These are phyloP conservation scores for Brenthis ino DNA, from an alignment of 2,888 invertebrate species.

Conservation along the genomic window DNA sequence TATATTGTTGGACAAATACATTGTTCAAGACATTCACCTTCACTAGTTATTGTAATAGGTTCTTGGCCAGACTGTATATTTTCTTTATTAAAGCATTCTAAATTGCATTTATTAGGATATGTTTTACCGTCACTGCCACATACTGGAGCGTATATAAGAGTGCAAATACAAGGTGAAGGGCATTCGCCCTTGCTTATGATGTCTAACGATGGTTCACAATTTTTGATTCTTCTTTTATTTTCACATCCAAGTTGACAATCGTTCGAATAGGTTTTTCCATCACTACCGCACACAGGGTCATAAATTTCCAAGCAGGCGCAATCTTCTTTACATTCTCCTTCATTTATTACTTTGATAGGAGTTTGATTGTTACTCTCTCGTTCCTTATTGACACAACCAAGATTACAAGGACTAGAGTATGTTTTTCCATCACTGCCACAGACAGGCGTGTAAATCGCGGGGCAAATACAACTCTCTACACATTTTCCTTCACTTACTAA, in stretches of 20 bases:
- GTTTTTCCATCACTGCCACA: conserved; percentile 41
- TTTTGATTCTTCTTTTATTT: conserved; percentile 26
- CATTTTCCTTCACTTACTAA: conserved; percentile 24
- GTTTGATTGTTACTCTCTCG: conserved; percentile 9
- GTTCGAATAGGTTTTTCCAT: conserved; percentile 45
- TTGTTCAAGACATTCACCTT: conserved; percentile 27
- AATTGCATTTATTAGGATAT: conserved; percentile 32
- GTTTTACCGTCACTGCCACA: conserved; percentile 43
- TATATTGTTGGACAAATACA: conserved; percentile 33
- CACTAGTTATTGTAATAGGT: not conserved
- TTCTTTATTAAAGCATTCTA: conserved; percentile 30
- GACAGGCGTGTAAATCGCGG: conserved; percentile 31
- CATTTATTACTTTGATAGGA: conserved; percentile 5
- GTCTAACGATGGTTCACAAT: not conserved
- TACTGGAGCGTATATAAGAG: conserved; percentile 25
- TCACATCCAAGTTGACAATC: conserved; percentile 39
- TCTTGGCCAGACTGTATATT: conserved; percentile 9
- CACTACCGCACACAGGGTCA: conserved; percentile 34
- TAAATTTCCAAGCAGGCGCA: conserved; percentile 32
- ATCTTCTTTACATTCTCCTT: conserved; percentile 25
- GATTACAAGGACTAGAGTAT: conserved; percentile 30
- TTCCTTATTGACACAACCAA: conserved; percentile 28
- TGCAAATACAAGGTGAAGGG: conserved; percentile 38
- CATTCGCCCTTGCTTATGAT: conserved; percentile 43
- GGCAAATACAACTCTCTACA: conserved; percentile 39